phyloP scores from a whole-genome alignment of 23 tunicate genomes.

The Halocynthia roretzi region DNA sequence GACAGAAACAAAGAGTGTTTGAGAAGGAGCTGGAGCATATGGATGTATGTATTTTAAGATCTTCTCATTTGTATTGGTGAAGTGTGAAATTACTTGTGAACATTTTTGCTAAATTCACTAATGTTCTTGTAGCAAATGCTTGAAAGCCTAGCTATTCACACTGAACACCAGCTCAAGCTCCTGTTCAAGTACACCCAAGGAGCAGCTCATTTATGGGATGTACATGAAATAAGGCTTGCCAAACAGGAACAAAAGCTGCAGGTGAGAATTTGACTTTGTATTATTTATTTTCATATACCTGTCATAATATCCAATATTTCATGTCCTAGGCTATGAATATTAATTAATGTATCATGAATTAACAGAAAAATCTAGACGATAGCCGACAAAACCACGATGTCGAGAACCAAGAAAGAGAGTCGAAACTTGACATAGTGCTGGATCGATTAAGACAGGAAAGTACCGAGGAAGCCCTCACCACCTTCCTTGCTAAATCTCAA shows the following conservation, averaged over 20 bases:
- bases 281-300: constrained; percentile 1
- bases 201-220: constrained; percentile 90
- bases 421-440: constrained; percentile 51
- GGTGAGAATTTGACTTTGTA: constrained; percentile 26
- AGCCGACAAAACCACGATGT: constrained; percentile 56
- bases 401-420: constrained; percentile 79
- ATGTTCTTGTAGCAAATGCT: constrained; percentile 37
- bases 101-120: background rate
- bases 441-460: constrained; percentile 88
- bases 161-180: constrained; percentile 45
- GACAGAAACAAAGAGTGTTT: constrained; percentile 48
- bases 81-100: too few species aligned
- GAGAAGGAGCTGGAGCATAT: constrained; percentile 58
- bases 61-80: too few species aligned
- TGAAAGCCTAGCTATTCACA: constrained; percentile 42
- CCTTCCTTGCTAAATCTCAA: constrained; percentile 50
- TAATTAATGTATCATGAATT: background rate
- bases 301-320: too few species aligned
- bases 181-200: constrained; percentile 80
- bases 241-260: constrained; percentile 67
- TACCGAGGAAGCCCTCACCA: constrained; percentile 57
- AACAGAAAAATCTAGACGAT: constrained; percentile 63
- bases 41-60: constrained; percentile 48
- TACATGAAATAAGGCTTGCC: constrained; percentile 73
- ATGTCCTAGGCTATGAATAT: background rate